Percentiles rank a stretch among this genome's conserved stretches.
These are phyloP conservation scores for Hipparchia semele DNA, from an alignment of 2,888 invertebrate genomes.

Conservation along the genomic window DNA sequence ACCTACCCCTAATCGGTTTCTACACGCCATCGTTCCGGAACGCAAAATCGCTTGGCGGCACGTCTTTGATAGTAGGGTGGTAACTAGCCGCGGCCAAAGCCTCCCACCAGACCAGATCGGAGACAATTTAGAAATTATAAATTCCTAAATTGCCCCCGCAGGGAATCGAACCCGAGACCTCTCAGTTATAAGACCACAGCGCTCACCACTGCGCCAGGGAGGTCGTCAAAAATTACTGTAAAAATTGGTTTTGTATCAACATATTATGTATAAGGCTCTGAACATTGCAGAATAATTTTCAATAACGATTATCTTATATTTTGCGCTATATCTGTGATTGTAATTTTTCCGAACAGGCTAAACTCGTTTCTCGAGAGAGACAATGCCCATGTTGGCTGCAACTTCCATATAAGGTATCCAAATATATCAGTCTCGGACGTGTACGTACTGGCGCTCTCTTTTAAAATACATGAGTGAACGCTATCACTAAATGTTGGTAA, in stretches of 20 bases:
- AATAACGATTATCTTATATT: constrained; percentile 7
- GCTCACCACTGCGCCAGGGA: too few relatives aligned
- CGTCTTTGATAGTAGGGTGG: too few relatives aligned
- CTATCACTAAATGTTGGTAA: not conserved
- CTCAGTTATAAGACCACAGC: too few relatives aligned
- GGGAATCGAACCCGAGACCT: too few relatives aligned
- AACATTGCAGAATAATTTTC: not conserved
- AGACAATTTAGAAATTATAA: too few relatives aligned
- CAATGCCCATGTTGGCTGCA: constrained; percentile 20
- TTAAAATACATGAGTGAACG: not conserved
- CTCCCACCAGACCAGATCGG: too few relatives aligned
- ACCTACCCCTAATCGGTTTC: too few relatives aligned
- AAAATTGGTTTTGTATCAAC: not conserved
- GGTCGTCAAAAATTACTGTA: not conserved
- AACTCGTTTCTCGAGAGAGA: constrained; percentile 30
- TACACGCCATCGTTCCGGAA: too few relatives aligned
- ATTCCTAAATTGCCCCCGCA: too few relatives aligned
- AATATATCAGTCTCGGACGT: constrained; percentile 2
- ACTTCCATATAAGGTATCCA: constrained; percentile 11
- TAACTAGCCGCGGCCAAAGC: too few relatives aligned
- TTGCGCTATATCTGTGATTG: constrained; percentile 26
- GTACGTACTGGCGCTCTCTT: not conserved
- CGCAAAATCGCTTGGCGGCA: too few relatives aligned
- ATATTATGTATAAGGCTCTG: not conserved
- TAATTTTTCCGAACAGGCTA: constrained; percentile 31